Evolutionary conservation across 2,888 invertebrate genomes (phyloP).

Genomic region (Leptodirus hochenwartii): DNA sequence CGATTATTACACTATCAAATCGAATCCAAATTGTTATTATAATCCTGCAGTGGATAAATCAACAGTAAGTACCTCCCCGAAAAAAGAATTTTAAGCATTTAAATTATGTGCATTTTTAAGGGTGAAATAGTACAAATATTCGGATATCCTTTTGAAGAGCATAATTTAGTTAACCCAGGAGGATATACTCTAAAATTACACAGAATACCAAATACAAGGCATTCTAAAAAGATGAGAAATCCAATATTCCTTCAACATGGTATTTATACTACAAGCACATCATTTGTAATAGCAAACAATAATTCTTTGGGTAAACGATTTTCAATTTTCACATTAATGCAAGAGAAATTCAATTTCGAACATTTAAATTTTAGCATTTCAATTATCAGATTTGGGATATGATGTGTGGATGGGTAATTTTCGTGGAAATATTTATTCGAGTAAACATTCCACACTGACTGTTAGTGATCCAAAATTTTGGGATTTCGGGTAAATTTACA

Average conservation of each 20-base stretch:
- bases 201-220: slow-evolving; percentile 21
- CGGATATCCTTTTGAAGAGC: slow-evolving; percentile 27
- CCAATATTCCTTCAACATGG: slow-evolving; percentile 24
- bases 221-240: slow-evolving; percentile 16
- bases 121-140: slow-evolving; percentile 27
- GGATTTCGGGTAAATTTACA: slow-evolving; percentile 23
- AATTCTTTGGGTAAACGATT: slow-evolving; percentile 22
- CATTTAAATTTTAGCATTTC: slow-evolving; percentile 22
- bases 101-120: no score
- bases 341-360: no score
- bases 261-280: slow-evolving; percentile 19
- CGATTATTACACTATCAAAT: slow-evolving; percentile 3
- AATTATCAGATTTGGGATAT: slow-evolving; percentile 32
- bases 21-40: slow-evolving; percentile 1
- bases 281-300: slow-evolving; percentile 20
- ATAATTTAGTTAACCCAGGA: slow-evolving; percentile 29
- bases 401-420: slow-evolving; percentile 36
- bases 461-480: slow-evolving; percentile 20
- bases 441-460: slow-evolving; percentile 19
- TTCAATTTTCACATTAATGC: no score
- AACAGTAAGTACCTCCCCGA: slow-evolving; percentile 3
- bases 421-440: slow-evolving; percentile 23
- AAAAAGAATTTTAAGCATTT: no score
- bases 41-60: neutral
- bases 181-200: slow-evolving; percentile 29